Percentiles rank a stretch among this genome's conserved stretches.
phyloP scores from a whole-genome alignment of 2,113 vertebrate genomes.

The Sterna hirundo region DNA sequence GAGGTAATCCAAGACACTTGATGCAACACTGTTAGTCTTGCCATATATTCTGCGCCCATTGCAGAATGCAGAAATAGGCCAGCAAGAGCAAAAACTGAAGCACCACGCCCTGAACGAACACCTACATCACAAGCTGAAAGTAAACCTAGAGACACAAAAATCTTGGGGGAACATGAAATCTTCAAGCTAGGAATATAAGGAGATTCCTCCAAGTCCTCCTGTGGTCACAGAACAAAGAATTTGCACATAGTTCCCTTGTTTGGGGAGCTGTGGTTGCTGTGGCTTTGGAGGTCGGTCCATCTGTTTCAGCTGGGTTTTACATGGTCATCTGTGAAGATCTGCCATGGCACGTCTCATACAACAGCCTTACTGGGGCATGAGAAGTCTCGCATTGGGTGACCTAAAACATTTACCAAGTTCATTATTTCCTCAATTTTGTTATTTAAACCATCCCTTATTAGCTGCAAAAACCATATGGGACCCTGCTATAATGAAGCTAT shows the following conservation, averaged over 20 bases:
- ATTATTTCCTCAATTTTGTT: constrained; percentile 15
- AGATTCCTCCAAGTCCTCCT: neutral
- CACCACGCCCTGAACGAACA: neutral
- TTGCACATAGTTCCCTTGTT: neutral
- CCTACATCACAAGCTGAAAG: neutral
- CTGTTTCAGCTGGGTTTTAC: neutral
- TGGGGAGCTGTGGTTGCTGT: neutral
- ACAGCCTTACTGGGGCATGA: neutral
- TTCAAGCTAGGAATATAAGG: neutral
- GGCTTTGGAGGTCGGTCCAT: neutral
- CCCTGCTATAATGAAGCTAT: constrained; percentile 19
- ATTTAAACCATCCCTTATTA: constrained; percentile 38
- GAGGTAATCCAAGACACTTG: neutral
- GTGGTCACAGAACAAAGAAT: neutral
- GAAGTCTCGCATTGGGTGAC: neutral
- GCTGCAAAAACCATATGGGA: constrained; percentile 33
- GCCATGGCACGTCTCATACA: neutral
- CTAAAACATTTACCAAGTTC: neutral
- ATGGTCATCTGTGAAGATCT: neutral
- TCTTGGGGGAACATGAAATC: neutral
- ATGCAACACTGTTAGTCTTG: neutral
- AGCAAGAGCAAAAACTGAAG: neutral
- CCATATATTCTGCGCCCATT: neutral
- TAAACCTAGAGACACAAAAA: neutral
- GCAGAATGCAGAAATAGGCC: neutral